A percentile compares a stretch with the other conserved stretches of the same genome.
phyloP scores from a whole-genome alignment of 2,113 vertebrate genomes.

The Macquaria australasica region DNA sequence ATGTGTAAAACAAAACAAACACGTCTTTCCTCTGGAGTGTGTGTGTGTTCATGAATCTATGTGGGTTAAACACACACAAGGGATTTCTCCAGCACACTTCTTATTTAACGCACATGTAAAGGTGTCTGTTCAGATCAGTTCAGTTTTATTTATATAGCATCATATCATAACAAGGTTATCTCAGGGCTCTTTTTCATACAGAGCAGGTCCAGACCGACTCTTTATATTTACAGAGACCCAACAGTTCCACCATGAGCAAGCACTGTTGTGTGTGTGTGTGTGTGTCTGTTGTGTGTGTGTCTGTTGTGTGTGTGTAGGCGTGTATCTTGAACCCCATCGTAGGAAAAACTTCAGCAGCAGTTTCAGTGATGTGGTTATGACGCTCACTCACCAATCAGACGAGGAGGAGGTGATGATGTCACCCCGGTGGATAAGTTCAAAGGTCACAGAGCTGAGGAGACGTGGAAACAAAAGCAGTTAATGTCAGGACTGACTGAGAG shows the following conservation, averaged over 20 bases:
- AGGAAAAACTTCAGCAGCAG: constrained; percentile 5
- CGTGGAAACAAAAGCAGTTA: too few relatives aligned
- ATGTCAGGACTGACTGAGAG: too few relatives aligned
- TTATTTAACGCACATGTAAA: not conserved
- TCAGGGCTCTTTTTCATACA: too few relatives aligned
- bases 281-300: constrained; percentile 29
- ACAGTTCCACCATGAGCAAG: too few relatives aligned
- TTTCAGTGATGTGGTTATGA: constrained; percentile 4
- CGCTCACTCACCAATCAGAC: not conserved
- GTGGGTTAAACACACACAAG: constrained; percentile 13
- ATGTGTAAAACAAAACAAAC: too few relatives aligned
- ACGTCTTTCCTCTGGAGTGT: too few relatives aligned
- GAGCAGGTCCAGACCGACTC: too few relatives aligned
- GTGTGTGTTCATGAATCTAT: constrained; percentile 1
- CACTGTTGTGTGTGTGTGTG: constrained; percentile 9
- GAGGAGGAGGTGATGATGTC: constrained; percentile 4
- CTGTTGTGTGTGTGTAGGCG: constrained; percentile 10
- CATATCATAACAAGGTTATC: too few relatives aligned
- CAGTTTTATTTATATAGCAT: too few relatives aligned
- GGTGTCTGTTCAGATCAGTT: too few relatives aligned
- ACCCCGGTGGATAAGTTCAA: not conserved
- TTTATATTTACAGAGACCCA: too few relatives aligned
- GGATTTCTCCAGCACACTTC: not conserved
- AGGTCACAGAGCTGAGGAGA: not conserved
- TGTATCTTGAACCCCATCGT: not conserved